These are phyloP conservation scores for Scaeva pyrastri DNA, from an alignment of 2,888 invertebrate genomes.

Conservation along the genomic window DNA sequence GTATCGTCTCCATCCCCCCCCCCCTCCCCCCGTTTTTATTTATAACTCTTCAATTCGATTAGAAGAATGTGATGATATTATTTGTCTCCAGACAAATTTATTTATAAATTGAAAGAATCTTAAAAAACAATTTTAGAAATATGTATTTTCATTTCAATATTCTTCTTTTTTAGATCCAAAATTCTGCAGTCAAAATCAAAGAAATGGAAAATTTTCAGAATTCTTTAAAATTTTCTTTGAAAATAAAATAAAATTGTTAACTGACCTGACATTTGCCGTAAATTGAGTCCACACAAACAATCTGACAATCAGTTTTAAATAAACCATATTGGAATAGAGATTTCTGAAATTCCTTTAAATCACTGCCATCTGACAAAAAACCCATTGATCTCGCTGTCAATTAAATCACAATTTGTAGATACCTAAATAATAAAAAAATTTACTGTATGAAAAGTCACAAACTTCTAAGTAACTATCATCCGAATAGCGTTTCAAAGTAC, in stretches of 20 bases:
- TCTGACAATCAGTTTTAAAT: too few species aligned
- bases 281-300: too few species aligned
- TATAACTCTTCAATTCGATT: conserved; percentile 23
- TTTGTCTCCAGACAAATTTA: conserved; percentile 50
- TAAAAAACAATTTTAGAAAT: conserved; percentile 33
- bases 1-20: conserved; percentile 10
- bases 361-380: too few species aligned
- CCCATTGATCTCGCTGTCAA: conserved; percentile 24
- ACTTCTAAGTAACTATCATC: conserved; percentile 43
- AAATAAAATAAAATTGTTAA: too few species aligned
- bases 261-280: too few species aligned
- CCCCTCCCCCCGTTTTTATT: neutral
- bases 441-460: conserved; percentile 45
- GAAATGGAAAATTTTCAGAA: too few species aligned
- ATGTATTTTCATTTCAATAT: too few species aligned
- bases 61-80: conserved; percentile 62
- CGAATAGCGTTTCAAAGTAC: conserved; percentile 22
- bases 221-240: too few species aligned
- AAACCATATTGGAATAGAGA: too few species aligned
- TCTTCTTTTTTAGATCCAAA: too few species aligned
- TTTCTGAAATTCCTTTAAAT: too few species aligned
- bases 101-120: conserved; percentile 41
- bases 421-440: conserved; percentile 42
- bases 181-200: too few species aligned
- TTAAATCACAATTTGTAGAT: conserved; percentile 55